Conservation (phyloP, 2,888 invertebrate species). For the Caenorhabditis sulstoni region DNA sequence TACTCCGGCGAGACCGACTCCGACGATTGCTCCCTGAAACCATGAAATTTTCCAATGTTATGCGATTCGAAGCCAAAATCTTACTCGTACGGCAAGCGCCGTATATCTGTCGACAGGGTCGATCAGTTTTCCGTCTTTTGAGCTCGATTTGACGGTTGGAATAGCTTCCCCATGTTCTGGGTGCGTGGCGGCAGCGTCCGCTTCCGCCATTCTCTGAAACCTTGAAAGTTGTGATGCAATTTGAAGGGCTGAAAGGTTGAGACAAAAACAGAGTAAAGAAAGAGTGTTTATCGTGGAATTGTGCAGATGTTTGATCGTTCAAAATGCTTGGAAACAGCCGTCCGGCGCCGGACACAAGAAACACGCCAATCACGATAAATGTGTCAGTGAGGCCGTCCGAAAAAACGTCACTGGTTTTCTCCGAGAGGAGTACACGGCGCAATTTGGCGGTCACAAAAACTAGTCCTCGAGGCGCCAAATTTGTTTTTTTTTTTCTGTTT, state of each 20-base stretch:
- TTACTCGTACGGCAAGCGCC: conserved; percentile 74
- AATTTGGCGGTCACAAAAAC: conserved; percentile 1
- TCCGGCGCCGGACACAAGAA: conserved; percentile 21
- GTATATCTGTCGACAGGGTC: conserved; percentile 76
- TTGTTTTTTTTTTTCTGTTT: background rate
- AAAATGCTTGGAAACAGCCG: conserved; percentile 9
- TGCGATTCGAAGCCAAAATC: conserved; percentile 14
- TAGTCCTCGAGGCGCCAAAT: too few relatives aligned
- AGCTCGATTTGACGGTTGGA: conserved; percentile 32
- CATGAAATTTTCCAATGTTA: background rate
- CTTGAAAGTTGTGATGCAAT: background rate
- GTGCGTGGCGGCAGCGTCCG: conserved; percentile 51
- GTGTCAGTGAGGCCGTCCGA: conserved; percentile 11
- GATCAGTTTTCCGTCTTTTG: conserved; percentile 56
- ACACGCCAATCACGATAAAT: conserved; percentile 17
- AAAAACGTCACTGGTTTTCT: background rate
- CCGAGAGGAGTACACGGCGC: conserved; percentile 33
- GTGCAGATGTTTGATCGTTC: too few relatives aligned
- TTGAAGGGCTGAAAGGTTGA: background rate
- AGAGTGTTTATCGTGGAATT: background rate
- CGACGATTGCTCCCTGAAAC: conserved; percentile 79
- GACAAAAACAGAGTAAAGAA: background rate
- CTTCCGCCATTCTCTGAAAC: conserved; percentile 50
- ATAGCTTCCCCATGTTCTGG: conserved; percentile 52
- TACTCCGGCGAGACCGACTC: conserved; percentile 75